phyloP scores from a whole-genome alignment of 2,113 vertebrate species.

The Thalassoma bifasciatum region DNA sequence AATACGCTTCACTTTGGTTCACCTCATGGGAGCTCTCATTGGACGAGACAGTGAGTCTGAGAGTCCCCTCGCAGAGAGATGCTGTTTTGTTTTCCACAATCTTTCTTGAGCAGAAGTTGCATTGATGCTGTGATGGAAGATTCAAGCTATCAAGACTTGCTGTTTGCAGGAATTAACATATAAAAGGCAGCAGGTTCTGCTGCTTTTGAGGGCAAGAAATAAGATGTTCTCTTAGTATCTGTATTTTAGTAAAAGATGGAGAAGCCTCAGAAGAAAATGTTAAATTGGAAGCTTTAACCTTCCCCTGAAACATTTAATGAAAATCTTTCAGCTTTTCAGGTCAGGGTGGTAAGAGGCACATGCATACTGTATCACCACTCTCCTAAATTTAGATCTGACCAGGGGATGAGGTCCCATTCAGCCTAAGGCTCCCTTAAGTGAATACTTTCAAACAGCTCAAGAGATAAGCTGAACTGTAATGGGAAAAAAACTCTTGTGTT shows the following conservation, averaged over 20 bases:
- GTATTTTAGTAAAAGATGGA: constrained; percentile 2
- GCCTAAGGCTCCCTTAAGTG: background rate
- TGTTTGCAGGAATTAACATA: constrained; percentile 14
- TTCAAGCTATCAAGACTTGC: background rate
- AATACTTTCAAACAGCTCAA: constrained; percentile 4
- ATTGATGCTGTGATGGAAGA: background rate
- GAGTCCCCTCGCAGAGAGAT: background rate
- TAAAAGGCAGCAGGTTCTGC: constrained; percentile 41
- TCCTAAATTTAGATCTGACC: constrained; percentile 29
- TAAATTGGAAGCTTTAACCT: constrained; percentile 12
- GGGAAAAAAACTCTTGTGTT: constrained; percentile 11
- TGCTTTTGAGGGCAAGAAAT: constrained; percentile 18
- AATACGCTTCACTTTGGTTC: background rate
- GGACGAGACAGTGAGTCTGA: background rate
- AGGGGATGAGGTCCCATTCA: constrained; percentile 2
- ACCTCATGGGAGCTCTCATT: constrained; percentile 3
- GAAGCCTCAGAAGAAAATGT: background rate
- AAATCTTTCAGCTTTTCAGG: constrained; percentile 13
- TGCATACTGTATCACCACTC: constrained; percentile 32
- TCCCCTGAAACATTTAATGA: constrained; percentile 14
- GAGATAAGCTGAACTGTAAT: background rate
- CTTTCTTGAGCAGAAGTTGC: constrained; percentile 7
- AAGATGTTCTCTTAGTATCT: background rate
- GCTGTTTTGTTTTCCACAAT: constrained; percentile 7
- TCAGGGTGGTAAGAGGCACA: constrained; percentile 1